Conservation (phyloP, 2,113 vertebrate species). For the Grus americana region DNA sequence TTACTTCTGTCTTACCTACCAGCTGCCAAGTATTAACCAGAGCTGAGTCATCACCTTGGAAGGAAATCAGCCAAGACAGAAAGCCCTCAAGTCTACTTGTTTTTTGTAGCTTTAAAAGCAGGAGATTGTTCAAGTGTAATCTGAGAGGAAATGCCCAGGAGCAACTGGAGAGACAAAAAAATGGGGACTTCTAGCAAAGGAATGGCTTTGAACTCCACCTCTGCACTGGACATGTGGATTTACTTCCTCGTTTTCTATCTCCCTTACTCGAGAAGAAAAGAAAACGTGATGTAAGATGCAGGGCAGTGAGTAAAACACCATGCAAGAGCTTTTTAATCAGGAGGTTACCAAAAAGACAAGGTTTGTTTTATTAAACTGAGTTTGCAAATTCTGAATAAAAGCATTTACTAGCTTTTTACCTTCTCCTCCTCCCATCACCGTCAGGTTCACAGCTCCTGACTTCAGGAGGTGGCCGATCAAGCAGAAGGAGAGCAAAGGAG, state of each 20-base stretch:
- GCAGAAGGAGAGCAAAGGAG: neutral
- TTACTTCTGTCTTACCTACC: neutral
- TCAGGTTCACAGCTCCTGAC: neutral
- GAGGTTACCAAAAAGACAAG: neutral
- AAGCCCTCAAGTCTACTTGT: neutral
- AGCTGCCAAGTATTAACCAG: constrained; percentile 1
- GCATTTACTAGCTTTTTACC: neutral
- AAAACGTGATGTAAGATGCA: neutral
- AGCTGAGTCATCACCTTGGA: constrained; percentile 9
- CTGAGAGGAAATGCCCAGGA: neutral
- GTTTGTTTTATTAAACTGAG: neutral
- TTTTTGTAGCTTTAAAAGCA: neutral
- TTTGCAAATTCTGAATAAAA: neutral
- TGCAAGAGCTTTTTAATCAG: neutral
- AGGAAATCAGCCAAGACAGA: neutral
- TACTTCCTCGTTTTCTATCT: neutral
- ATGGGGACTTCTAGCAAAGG: neutral
- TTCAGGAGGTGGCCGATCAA: neutral
- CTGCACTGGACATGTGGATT: neutral
- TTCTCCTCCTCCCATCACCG: neutral
- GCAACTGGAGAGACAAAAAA: neutral
- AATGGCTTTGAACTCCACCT: neutral
- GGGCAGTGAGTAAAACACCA: neutral
- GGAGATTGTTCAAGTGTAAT: constrained; percentile 6
- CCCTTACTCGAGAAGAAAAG: neutral